A percentile compares a stretch with the other conserved stretches of the same genome.
phyloP scores from a whole-genome alignment of 2,113 vertebrate species.

The Tragulus kanchil region DNA sequence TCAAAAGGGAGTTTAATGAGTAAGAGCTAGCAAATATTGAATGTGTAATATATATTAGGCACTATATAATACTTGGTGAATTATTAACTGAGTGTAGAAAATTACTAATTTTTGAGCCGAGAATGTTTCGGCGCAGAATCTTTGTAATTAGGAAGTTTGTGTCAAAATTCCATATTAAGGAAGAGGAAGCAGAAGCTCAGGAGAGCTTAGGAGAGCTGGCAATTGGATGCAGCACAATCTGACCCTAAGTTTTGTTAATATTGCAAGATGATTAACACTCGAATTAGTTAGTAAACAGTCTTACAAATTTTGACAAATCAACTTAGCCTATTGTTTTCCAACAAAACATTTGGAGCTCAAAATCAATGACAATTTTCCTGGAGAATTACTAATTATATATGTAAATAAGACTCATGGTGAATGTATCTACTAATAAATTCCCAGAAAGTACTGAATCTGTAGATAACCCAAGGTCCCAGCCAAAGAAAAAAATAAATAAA shows the following conservation, averaged over 20 bases:
- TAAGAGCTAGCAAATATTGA: neutral
- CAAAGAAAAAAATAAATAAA: neutral
- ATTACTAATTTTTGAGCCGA: neutral
- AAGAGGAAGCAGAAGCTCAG: neutral
- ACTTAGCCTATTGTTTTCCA: neutral
- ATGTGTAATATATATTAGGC: neutral
- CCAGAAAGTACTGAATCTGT: neutral
- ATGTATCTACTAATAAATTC: neutral
- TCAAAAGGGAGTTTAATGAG: neutral
- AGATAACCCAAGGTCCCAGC: neutral
- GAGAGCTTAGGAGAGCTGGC: neutral
- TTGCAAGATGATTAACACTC: neutral
- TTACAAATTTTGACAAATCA: neutral
- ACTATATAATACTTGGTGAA: neutral
- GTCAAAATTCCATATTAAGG: neutral
- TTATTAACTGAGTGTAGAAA: neutral
- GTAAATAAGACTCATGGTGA: neutral
- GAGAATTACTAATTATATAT: neutral
- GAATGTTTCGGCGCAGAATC: neutral
- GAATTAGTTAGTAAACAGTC: neutral
- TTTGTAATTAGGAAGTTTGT: neutral
- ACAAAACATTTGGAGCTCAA: neutral
- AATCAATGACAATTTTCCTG: neutral
- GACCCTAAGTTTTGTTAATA: neutral
- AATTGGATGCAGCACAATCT: neutral